Evolutionary conservation across 2,888 invertebrate species (phyloP), one percentile per base, ranked within the genome.

Genomic region (Pecten maximus): DNA sequence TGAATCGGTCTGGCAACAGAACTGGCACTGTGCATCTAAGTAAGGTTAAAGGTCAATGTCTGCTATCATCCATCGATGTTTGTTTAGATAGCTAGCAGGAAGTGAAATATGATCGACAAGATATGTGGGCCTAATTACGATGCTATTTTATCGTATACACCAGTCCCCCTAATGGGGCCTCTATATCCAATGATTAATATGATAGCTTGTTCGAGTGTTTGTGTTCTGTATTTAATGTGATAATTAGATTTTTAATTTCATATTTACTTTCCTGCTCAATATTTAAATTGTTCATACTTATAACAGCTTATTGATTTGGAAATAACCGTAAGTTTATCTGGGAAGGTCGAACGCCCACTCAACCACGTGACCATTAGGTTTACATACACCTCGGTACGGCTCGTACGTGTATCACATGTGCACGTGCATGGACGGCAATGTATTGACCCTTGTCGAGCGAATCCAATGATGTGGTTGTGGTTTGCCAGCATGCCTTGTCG

Each of bases 21-120:
- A 28, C 74, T 35, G 74, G 60, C n/a, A 23, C 23, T 0, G n/a
- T 35, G 74, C 74, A 74, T 28, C 74, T 35, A 35, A 28, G 74
- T 74, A 28, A 35, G 74, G 74, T 35, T 3, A 74, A 74, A 74
- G 74, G 74, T 74, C 74, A 74, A 35, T 74, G 74, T 23, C 35
- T 74, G 74, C 35, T 54, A 74, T 35, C 74, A 74, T 74, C 74
- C 35, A 10, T 74, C 74, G 74, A 74, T 74, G 74, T 74, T 74
- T 74, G 74, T 74, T 74, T 74, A 74, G 74, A 74, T 74, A 35
- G 35, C 23, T 74, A 74, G 74, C 74, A 28, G 74, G 74, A 74
- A 74, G 74, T 74, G 74, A 74, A 28, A 74, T 74, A 28, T 74
- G 74, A 74, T 74, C 74, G 35, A 74, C 74, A 74, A 28, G 74